Conservation (phyloP, 1,140 invertebrate genomes). For the Drosophila subpulchrella region DNA sequence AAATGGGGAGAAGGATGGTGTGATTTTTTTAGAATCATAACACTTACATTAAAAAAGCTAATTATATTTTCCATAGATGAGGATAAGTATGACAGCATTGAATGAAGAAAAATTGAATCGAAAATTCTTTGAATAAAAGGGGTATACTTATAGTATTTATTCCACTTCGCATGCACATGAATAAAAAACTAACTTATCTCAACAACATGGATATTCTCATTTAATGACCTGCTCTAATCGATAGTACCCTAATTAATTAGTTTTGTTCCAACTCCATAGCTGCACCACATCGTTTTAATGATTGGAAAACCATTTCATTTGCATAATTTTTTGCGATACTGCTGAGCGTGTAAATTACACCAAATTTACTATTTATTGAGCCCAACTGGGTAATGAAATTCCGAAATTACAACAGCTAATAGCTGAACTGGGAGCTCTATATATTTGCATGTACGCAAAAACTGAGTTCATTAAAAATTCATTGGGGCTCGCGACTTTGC, state of each 20-base stretch:
- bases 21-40: constrained; percentile 2
- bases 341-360: constrained; percentile 37
- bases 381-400: constrained; percentile 17
- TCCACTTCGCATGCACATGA: background rate
- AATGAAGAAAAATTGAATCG: constrained; percentile 4
- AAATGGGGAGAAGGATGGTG: background rate
- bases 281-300: constrained; percentile 13
- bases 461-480: constrained; percentile 43
- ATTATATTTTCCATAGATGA: constrained; percentile 1
- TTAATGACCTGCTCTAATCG: constrained; percentile 10
- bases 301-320: constrained; percentile 25
- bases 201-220: background rate
- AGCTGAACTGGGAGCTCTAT: constrained; percentile 16
- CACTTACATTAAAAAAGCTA: constrained; percentile 7
- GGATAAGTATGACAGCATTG: constrained; percentile 3
- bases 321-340: constrained; percentile 17
- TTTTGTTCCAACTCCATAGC: background rate
- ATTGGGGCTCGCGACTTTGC: constrained; percentile 16
- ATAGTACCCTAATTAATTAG: constrained; percentile 26
- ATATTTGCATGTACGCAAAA: constrained; percentile 23
- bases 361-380: constrained; percentile 22
- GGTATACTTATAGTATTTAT: background rate
- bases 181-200: background rate
- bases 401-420: constrained; percentile 36
- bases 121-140: constrained; percentile 6